phyloP scores from a whole-genome alignment of 2,888 invertebrate genomes.

The Acanthosepion pharaonis region DNA sequence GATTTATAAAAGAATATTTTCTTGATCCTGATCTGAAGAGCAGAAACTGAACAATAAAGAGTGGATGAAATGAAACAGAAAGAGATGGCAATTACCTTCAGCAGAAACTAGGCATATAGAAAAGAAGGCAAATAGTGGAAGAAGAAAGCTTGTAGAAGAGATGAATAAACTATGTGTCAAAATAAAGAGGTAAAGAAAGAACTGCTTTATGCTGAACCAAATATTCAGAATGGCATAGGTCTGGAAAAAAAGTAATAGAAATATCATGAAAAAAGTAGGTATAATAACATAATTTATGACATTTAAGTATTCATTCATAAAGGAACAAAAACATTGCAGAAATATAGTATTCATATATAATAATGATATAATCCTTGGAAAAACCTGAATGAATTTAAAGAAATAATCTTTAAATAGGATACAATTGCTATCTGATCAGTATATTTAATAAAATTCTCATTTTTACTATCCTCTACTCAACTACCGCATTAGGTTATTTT shows the following conservation, averaged over 20 bases:
- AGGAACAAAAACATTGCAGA: no score
- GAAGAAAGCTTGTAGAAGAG: not conserved
- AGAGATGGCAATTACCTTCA: not conserved
- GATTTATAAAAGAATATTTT: not conserved
- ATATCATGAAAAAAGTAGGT: no score
- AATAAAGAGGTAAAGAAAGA: not conserved
- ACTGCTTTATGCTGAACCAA: not conserved
- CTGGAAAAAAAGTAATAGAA: not conserved
- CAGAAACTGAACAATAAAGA: not conserved
- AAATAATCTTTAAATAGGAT: not conserved
- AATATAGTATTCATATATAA: not conserved
- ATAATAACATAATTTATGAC: not conserved
- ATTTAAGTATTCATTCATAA: not conserved
- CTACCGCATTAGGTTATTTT: no score
- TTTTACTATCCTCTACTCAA: no score
- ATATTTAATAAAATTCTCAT: no score
- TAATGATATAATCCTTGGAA: not conserved
- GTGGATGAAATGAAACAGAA: not conserved
- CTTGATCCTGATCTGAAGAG: not conserved
- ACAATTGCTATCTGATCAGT: not conserved
- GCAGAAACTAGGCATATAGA: not conserved
- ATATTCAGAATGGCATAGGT: not conserved
- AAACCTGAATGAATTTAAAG: not conserved
- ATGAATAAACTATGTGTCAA: not conserved
- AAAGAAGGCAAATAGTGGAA: not conserved